Conservation (phyloP, 2,888 invertebrate genomes). For the Nymphalis polychloros region DNA sequence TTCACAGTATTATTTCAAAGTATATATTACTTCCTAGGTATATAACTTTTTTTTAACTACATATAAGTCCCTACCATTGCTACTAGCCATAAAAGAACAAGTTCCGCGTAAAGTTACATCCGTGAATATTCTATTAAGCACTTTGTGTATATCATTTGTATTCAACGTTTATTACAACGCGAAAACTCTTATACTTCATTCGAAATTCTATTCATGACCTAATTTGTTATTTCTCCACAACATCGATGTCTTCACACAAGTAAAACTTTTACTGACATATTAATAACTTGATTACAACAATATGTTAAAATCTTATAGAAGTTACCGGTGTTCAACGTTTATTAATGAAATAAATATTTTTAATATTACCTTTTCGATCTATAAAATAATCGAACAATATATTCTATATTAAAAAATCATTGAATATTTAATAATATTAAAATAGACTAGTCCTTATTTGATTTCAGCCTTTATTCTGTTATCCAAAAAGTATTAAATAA, state of each 20-base stretch:
- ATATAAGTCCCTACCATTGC: not conserved
- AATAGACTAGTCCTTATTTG: not conserved
- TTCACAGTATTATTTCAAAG: not conserved
- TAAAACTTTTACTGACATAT: constrained; percentile 44
- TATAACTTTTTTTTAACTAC: not conserved
- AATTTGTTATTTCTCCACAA: constrained; percentile 27
- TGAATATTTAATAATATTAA: too few relatives aligned
- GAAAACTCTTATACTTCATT: constrained; percentile 2
- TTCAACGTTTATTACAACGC: constrained; percentile 7
- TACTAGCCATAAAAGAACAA: constrained; percentile 1
- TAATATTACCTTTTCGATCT: too few relatives aligned
- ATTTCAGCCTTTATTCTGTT: not conserved
- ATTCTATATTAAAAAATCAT: too few relatives aligned
- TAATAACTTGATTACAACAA: too few relatives aligned
- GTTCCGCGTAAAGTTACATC: not conserved
- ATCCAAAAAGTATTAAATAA: too few relatives aligned
- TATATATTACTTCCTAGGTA: not conserved
- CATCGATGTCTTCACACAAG: constrained; percentile 41
- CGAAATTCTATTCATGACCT: constrained; percentile 24
- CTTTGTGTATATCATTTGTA: constrained; percentile 24
- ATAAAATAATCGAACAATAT: too few relatives aligned
- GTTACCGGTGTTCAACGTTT: too few relatives aligned
- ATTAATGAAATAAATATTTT: too few relatives aligned
- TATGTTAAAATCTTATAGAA: too few relatives aligned
- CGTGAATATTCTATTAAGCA: not conserved